These are phyloP conservation scores for Poecile atricapillus DNA, from an alignment of 2,113 vertebrate species.

Conservation along the genomic window DNA sequence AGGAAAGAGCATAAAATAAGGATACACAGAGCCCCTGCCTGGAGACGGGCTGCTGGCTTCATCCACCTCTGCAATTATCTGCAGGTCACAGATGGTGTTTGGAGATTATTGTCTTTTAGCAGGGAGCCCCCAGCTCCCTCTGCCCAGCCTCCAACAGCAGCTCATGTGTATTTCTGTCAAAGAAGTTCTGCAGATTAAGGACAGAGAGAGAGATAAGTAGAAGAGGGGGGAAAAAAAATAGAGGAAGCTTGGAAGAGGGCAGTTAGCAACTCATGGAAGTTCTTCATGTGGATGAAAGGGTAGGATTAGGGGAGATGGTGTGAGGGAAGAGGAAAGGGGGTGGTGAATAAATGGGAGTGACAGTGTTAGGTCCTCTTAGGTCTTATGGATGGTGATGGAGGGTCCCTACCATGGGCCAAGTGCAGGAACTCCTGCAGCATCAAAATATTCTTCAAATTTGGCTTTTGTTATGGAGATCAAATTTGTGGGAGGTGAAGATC, in stretches of 20 bases:
- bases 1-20: not conserved
- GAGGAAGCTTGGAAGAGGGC: not conserved
- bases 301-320: not conserved
- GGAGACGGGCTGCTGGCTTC: not conserved
- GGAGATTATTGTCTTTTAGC: not conserved
- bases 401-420: not conserved
- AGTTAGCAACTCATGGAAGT: not conserved
- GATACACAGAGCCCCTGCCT: not conserved
- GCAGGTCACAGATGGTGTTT: not conserved
- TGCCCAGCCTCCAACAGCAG: not conserved
- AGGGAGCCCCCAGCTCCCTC: not conserved
- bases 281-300: fast-evolving
- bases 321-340: not conserved
- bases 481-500: not conserved
- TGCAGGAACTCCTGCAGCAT: not conserved
- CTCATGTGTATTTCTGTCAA: not conserved
- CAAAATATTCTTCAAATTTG: not conserved
- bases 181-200: not conserved
- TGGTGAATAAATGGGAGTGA: not conserved
- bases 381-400: not conserved
- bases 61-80: constrained; percentile 6
- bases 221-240: not conserved
- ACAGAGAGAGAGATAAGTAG: not conserved
- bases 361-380: not conserved
- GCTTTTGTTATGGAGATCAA: not conserved